phyloP scores from a whole-genome alignment of 2,113 vertebrate genomes.

The Bubalus kerabau region DNA sequence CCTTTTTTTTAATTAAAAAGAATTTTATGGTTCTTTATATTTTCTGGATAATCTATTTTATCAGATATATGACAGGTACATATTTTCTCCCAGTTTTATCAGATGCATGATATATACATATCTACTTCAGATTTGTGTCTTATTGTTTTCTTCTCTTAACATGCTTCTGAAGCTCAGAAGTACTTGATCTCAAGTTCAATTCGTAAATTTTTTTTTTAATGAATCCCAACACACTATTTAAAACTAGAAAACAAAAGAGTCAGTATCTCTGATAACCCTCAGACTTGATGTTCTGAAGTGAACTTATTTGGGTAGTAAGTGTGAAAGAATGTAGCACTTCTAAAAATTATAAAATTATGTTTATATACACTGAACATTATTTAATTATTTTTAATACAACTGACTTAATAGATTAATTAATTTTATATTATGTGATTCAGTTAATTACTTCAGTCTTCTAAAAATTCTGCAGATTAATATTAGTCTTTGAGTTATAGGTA shows the following conservation, averaged over 20 bases:
- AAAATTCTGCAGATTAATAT: neutral
- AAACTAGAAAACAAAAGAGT: neutral
- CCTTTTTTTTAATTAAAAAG: neutral
- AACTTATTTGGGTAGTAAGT: neutral
- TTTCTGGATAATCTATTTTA: neutral
- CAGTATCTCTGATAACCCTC: neutral
- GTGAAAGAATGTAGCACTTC: neutral
- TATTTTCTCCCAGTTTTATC: neutral
- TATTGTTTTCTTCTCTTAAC: neutral
- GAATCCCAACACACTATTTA: neutral
- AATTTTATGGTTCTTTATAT: neutral
- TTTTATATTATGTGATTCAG: neutral
- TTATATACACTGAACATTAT: neutral
- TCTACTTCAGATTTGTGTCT: neutral
- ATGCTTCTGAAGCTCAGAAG: neutral
- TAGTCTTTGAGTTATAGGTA: neutral
- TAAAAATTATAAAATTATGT: neutral
- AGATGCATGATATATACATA: neutral
- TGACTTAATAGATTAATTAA: neutral
- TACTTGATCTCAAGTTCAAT: neutral
- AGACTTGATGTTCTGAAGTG: neutral
- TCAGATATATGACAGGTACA: neutral
- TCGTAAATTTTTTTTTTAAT: neutral
- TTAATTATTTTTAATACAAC: neutral
- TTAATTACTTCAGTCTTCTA: neutral